Evolutionary conservation across 2,888 invertebrate genomes (phyloP).

Genomic region (Scaptomyza tumidula): DNA sequence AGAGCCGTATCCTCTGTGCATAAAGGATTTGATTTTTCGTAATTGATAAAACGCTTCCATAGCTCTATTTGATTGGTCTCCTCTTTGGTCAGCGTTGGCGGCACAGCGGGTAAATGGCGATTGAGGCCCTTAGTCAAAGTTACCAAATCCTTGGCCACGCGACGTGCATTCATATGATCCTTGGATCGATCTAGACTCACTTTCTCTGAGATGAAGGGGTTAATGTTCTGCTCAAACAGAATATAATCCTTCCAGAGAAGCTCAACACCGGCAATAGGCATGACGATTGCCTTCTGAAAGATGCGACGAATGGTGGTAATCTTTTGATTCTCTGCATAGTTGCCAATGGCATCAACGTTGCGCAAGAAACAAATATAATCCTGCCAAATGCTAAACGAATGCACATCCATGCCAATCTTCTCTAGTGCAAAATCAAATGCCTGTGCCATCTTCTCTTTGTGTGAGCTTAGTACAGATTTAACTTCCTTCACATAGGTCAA

Average conservation of each 20-base stretch:
- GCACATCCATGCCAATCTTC: slow-evolving; percentile 99
- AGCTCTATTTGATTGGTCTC: slow-evolving; percentile 98
- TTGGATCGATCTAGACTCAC: slow-evolving; percentile 97
- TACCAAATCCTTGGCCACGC: slow-evolving; percentile 98
- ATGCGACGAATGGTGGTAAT: slow-evolving; percentile 98
- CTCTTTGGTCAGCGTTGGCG: slow-evolving; percentile 94
- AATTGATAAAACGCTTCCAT: slow-evolving; percentile 99
- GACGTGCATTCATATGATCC: slow-evolving; percentile 98
- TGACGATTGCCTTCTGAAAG: slow-evolving; percentile 97
- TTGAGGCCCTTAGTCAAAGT: slow-evolving; percentile 97
- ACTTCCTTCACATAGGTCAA: slow-evolving; percentile 99
- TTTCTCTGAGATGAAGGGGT: slow-evolving; percentile 93
- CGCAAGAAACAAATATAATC: slow-evolving; percentile 99
- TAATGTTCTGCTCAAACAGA: slow-evolving; percentile 96
- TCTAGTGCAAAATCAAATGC: slow-evolving; percentile 99
- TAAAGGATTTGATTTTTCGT: slow-evolving; percentile 98
- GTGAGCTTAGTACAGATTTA: slow-evolving; percentile 94
- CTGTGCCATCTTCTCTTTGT: slow-evolving; percentile 99
- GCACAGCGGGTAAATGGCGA: slow-evolving; percentile 97
- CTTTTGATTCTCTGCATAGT: slow-evolving; percentile 99
- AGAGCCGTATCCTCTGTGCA: slow-evolving; percentile 97
- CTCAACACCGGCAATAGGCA: slow-evolving; percentile 98
- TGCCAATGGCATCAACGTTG: slow-evolving; percentile 97
- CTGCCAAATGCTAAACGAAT: slow-evolving; percentile 98
- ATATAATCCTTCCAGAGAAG: slow-evolving; percentile 99